phyloP scores from a whole-genome alignment of 2,113 vertebrate genomes.

The Mohoua ochrocephala region DNA sequence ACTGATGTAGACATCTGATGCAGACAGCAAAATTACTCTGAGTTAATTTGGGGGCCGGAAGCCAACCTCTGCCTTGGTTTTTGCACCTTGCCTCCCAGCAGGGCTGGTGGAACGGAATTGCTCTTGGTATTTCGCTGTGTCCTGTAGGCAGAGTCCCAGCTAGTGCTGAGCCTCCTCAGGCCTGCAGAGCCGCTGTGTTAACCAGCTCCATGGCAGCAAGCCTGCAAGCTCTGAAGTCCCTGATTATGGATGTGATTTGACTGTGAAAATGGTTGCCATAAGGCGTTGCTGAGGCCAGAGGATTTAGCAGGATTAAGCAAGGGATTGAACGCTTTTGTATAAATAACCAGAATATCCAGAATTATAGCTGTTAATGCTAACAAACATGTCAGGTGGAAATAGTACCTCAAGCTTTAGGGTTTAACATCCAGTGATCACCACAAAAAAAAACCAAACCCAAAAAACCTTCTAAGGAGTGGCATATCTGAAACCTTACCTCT shows the following conservation, averaged over 20 bases:
- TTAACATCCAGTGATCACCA: not conserved
- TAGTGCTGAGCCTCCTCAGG: not conserved
- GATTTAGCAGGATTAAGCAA: constrained; percentile 22
- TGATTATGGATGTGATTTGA: not conserved
- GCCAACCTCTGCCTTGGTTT: not conserved
- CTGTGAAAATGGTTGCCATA: not conserved
- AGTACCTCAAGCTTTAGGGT: not conserved
- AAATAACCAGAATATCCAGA: constrained; percentile 3
- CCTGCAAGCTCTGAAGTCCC: not conserved
- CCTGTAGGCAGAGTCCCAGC: not conserved
- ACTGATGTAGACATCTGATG: not conserved
- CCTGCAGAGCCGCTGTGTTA: not conserved
- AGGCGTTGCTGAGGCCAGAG: not conserved
- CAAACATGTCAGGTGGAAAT: not conserved
- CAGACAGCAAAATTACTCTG: not conserved
- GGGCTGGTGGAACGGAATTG: not conserved
- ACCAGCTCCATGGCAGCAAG: not conserved
- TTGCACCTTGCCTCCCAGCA: not conserved
- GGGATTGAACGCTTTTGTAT: not conserved
- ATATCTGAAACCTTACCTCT: not conserved
- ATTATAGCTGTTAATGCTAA: not conserved
- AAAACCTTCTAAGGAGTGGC: not conserved
- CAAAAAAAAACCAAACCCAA: not conserved
- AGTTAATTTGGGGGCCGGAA: not conserved
- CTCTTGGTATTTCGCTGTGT: not conserved